Evolutionary conservation across 1,140 invertebrate genomes (phyloP).

Genomic region (Cydia amplana): DNA sequence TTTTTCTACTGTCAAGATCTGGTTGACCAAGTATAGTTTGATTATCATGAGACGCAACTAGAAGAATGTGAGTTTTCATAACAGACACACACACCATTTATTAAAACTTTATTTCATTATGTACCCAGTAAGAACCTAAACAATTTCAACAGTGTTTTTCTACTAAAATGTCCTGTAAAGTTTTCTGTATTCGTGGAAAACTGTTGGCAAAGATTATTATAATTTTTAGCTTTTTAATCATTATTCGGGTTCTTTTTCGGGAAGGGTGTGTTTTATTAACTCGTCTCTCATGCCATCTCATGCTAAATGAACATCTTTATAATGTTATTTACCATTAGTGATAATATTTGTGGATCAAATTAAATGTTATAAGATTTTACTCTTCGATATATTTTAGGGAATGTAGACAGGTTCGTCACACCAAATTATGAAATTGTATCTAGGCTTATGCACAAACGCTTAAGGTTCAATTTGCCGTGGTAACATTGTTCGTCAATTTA

Average conservation of each 20-base stretch:
- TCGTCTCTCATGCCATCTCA: neutral
- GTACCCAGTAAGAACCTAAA: too few relatives aligned
- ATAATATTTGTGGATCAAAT: slow-evolving; percentile 16
- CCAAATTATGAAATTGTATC: slow-evolving; percentile 4
- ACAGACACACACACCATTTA: too few relatives aligned
- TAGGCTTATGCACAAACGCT: slow-evolving; percentile 4
- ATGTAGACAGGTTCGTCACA: neutral
- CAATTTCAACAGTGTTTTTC: too few relatives aligned
- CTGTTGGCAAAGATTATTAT: too few relatives aligned
- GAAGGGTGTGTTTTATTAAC: neutral
- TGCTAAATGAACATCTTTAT: neutral
- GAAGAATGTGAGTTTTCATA: too few relatives aligned
- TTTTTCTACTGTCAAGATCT: too few relatives aligned
- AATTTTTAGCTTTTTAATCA: too few relatives aligned
- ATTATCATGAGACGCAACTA: neutral
- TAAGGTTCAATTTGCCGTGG: neutral
- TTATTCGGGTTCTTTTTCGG: too few relatives aligned
- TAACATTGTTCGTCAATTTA: neutral
- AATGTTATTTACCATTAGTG: neutral
- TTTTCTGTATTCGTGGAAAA: too few relatives aligned
- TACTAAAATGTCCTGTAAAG: too few relatives aligned
- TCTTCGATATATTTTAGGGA: neutral
- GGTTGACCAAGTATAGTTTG: too few relatives aligned
- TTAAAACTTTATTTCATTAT: too few relatives aligned
- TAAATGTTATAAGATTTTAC: neutral